Base-by-base conservation (phyloP, 2,888 invertebrate genomes). In the Lasioglossum figueresi region DNA sequence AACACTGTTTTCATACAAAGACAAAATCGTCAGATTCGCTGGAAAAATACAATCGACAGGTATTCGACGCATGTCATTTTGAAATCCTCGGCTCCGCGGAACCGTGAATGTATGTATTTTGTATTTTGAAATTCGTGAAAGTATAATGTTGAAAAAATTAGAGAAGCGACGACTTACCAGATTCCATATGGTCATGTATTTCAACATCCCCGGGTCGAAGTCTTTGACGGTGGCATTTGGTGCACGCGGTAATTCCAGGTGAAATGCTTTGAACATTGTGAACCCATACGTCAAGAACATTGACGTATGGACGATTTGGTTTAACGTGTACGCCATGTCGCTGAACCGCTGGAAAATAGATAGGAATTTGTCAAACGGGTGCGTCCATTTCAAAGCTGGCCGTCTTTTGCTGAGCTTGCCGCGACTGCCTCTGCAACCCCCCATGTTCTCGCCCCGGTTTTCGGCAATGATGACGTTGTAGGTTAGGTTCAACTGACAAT, bases 121-220 rank as follows among this genome's bases (percentile, higher is more conserved):
- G 5, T 12, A 5, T 70, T 70, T 70, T n/a, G 10, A 40, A 70
- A 70, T 40, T 40, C 14, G 14, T 40, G 5, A 5, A 14, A n/a
- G n/a, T n/a, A n/a, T 2, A 23, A 70, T 23, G 14, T 0, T 19
- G 10, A 10, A 19, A n/a, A 1, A 14, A 40, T 40, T 40, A n/a
- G 0, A 45, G 19, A 45, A 68, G 19, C 0, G 10, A 40, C 0
- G 72, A 93, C 94, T 91, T 86, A 95, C 95, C 92, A 95, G 81
- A 77, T 93, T 83, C 95, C 95, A 95, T 4, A 94, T 81, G 4
- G 95, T 95, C 48, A 95, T 85, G 79, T 88, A 95, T 76, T 92
- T 94, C 0, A 93, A 31, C 83, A 93, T 93, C n/a, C 95, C 95
- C 23, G 93, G 93, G 77, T 95, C 91, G 71, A 92, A 95, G 0